phyloP scores from a whole-genome alignment of 1,140 invertebrate species.

The Ostrea denselamellosa region DNA sequence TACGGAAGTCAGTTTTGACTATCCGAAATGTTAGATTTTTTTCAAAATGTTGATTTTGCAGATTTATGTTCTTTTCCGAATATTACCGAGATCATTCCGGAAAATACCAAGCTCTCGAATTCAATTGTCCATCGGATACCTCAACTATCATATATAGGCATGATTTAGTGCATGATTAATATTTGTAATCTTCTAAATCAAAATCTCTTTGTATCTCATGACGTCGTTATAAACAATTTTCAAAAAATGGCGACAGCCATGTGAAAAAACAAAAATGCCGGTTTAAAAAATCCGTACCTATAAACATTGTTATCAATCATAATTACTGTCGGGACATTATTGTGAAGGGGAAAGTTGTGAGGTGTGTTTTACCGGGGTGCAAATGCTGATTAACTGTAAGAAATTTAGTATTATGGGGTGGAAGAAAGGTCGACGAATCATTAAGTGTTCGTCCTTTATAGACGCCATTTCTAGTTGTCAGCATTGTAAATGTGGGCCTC shows the following conservation, averaged over 20 bases:
- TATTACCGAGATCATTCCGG: too few species aligned
- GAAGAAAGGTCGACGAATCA: background rate
- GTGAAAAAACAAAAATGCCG: background rate
- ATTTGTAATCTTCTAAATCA: background rate
- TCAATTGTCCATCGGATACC: too few species aligned
- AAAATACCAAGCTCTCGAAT: too few species aligned
- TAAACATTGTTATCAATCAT: background rate
- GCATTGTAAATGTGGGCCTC: background rate
- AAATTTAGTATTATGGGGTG: background rate
- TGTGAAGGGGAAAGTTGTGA: constrained; percentile 4
- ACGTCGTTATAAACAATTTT: constrained; percentile 17
- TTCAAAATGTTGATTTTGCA: too few species aligned
- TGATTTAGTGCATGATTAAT: background rate
- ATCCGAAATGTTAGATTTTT: too few species aligned
- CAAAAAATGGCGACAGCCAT: background rate
- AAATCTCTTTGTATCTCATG: background rate
- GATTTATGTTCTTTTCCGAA: too few species aligned
- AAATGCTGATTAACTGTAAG: background rate
- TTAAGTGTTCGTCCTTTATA: background rate
- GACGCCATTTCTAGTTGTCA: background rate
- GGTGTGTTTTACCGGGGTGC: background rate
- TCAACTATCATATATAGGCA: background rate
- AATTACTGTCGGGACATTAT: background rate
- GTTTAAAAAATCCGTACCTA: background rate
- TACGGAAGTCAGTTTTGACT: too few species aligned